A percentile compares a stretch with the other conserved stretches of the same genome.
These are phyloP conservation scores for Stictonetta naevosa DNA, from an alignment of 2,113 vertebrate genomes.

Conservation along the genomic window DNA sequence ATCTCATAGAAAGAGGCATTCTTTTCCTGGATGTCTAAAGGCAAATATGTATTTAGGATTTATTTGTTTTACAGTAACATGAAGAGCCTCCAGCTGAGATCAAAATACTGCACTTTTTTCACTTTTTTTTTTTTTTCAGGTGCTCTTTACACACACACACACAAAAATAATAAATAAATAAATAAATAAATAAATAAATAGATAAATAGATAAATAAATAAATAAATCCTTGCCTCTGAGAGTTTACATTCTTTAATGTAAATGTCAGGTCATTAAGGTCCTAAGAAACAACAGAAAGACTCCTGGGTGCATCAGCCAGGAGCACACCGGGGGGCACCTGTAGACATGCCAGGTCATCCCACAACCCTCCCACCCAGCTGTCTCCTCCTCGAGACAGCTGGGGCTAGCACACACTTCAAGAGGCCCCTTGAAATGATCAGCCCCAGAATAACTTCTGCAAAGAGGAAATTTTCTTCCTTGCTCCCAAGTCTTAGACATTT, in stretches of 20 bases:
- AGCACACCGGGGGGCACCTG: not conserved
- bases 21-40: not conserved
- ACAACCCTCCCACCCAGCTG: rapidly evolving
- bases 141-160: not conserved
- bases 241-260: not conserved
- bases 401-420: not conserved
- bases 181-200: too few relatives aligned
- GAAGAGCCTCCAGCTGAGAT: not conserved
- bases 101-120: not conserved
- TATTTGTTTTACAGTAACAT: not conserved
- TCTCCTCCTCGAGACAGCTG: not conserved
- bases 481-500: not conserved
- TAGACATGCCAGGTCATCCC: not conserved
- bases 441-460: not conserved
- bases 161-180: too few relatives aligned
- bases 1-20: not conserved
- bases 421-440: not conserved
- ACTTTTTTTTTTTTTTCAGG: not conserved
- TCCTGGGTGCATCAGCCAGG: not conserved
- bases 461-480: not conserved
- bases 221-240: not conserved
- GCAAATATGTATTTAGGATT: not conserved
- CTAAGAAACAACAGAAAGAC: not conserved
- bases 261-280: not conserved
- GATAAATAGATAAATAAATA: too few relatives aligned